Conservation (phyloP, 1,140 invertebrate genomes). For the Anadara kagoshimensis region DNA sequence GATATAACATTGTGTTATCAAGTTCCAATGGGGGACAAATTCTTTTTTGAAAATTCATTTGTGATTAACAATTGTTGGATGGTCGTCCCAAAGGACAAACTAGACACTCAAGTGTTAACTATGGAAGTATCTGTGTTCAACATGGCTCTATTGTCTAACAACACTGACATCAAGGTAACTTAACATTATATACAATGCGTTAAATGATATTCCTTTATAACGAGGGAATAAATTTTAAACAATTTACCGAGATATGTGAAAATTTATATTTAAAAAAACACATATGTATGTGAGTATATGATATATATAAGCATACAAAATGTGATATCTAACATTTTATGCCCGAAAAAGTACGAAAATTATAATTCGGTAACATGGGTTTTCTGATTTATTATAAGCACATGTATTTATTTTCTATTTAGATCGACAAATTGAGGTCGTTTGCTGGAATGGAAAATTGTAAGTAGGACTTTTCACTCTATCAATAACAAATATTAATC, state of each 20-base stretch:
- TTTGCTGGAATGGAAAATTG: slow-evolving; percentile 26
- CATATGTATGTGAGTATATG: neutral
- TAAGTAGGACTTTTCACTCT: neutral
- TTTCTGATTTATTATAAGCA: no score
- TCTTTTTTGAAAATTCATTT: slow-evolving; percentile 20
- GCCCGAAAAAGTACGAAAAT: no score
- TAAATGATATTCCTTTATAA: no score
- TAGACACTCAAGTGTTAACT: slow-evolving; percentile 4
- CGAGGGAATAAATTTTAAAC: no score
- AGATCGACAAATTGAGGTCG: slow-evolving; percentile 14
- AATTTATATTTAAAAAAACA: no score
- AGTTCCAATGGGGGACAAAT: slow-evolving; percentile 12
- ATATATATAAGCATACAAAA: no score
- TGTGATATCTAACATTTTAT: no score
- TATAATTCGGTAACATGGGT: no score
- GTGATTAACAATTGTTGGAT: slow-evolving; percentile 39
- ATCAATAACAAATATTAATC: no score
- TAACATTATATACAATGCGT: no score
- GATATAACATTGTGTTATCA: neutral
- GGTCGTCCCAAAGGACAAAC: slow-evolving; percentile 24
- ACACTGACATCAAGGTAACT: slow-evolving; percentile 1
- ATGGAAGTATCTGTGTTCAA: slow-evolving; percentile 22
- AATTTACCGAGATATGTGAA: no score
- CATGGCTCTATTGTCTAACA: slow-evolving; percentile 12
- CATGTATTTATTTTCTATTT: neutral